These are phyloP conservation scores for Peromyscus polionotus DNA, from an alignment of 2,113 vertebrate genomes.

Conservation along the genomic window DNA sequence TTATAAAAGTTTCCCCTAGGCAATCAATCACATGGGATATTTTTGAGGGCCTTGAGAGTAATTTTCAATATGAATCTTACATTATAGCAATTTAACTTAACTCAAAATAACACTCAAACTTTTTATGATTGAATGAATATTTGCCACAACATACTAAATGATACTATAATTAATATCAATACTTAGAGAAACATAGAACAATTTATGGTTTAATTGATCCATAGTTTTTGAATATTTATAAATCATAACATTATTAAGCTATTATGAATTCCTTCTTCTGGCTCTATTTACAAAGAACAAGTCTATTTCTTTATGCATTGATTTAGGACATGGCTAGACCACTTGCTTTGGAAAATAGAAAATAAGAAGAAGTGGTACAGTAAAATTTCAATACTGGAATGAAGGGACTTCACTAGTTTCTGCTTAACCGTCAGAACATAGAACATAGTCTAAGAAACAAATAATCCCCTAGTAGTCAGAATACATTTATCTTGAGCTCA, in stretches of 20 bases:
- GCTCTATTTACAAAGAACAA: neutral
- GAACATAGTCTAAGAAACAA: neutral
- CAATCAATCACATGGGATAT: neutral
- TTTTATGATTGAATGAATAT: constrained; percentile 5
- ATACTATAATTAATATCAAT: constrained; percentile 26
- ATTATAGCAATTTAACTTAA: constrained; percentile 6
- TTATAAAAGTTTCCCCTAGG: neutral
- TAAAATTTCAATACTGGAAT: neutral
- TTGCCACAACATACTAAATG: neutral
- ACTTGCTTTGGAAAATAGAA: constrained; percentile 46
- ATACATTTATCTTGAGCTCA: neutral
- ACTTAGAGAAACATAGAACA: neutral
- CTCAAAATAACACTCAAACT: constrained; percentile 3
- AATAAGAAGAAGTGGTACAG: neutral
- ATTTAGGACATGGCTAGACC: neutral
- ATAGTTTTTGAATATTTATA: constrained; percentile 5
- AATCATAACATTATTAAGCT: neutral
- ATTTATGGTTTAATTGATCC: neutral
- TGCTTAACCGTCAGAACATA: neutral
- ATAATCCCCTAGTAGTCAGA: neutral
- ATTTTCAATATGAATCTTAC: constrained; percentile 4
- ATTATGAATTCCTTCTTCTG: neutral
- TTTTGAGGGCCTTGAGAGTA: neutral
- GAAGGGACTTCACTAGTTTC: neutral
- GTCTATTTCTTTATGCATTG: neutral